Percentiles rank a stretch among this genome's conserved stretches.
phyloP scores from a whole-genome alignment of 2,113 vertebrate genomes.

The Genyomyrus donnyi region DNA sequence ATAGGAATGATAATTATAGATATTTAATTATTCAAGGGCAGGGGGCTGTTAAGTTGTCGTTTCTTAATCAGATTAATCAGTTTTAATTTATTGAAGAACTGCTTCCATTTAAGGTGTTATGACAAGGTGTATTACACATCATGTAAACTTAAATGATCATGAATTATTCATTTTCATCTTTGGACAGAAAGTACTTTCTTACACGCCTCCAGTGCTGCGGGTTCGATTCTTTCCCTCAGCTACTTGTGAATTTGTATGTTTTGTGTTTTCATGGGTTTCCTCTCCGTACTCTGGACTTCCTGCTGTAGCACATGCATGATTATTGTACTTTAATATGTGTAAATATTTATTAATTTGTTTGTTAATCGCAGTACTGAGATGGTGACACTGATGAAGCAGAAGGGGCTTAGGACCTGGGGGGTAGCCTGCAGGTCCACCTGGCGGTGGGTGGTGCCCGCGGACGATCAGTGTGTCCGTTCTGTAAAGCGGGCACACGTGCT shows the following conservation, averaged over 20 bases:
- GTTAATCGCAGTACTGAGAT: background rate
- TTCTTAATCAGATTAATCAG: background rate
- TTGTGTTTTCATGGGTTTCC: background rate
- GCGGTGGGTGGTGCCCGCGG: background rate
- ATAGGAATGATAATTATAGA: background rate
- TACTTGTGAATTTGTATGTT: background rate
- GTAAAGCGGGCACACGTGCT: background rate
- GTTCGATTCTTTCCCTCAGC: background rate
- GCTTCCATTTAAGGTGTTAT: background rate
- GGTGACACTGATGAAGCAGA: background rate
- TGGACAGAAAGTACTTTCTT: background rate
- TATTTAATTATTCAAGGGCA: conserved; percentile 4
- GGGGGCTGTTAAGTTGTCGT: background rate
- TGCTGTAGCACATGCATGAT: background rate
- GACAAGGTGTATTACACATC: background rate
- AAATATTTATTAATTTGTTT: background rate
- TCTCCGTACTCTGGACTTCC: background rate
- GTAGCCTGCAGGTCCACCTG: background rate
- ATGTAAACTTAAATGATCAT: background rate
- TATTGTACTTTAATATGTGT: background rate
- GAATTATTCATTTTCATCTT: background rate
- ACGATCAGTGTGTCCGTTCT: background rate
- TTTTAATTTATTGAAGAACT: background rate
- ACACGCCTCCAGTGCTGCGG: background rate
- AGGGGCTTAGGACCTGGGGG: background rate